Percentiles rank a stretch among this genome's conserved stretches.
Conservation (phyloP, 2,797 vertebrate species). For the Enteromius thamalakanensis region DNA sequence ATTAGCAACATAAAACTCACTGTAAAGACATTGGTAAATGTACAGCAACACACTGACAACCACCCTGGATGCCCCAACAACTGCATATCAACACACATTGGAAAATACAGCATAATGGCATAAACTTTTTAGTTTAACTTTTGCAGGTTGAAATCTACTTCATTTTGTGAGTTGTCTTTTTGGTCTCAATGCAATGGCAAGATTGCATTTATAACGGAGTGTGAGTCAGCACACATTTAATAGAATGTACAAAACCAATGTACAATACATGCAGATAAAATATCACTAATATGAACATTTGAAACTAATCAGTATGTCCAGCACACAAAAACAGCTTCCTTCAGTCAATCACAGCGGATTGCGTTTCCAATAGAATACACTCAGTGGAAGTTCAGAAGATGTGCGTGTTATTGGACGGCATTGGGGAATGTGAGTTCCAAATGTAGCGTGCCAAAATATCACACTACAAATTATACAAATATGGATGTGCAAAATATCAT, state of each 20-base stretch:
- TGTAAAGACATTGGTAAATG: not conserved
- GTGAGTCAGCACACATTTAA: not conserved
- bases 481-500: not conserved
- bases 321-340: constrained; percentile 15
- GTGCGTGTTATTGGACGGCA: not conserved
- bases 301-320: constrained; percentile 17
- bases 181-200: not conserved
- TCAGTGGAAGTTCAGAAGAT: not conserved
- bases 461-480: not conserved
- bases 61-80: not conserved
- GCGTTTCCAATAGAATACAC: not conserved
- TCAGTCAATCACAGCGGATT: constrained; percentile 2
- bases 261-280: not conserved
- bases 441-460: not conserved
- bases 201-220: not conserved
- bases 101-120: not conserved
- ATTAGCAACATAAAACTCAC: not conserved
- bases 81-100: not conserved
- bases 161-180: not conserved
- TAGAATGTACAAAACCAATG: not conserved
- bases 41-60: not conserved
- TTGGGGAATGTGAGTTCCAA: not conserved
- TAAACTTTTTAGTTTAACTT: not conserved
- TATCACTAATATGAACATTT: not conserved
- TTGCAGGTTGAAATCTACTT: not conserved